phyloP scores from a whole-genome alignment of 2,888 invertebrate species.

The Acleris laterana region DNA sequence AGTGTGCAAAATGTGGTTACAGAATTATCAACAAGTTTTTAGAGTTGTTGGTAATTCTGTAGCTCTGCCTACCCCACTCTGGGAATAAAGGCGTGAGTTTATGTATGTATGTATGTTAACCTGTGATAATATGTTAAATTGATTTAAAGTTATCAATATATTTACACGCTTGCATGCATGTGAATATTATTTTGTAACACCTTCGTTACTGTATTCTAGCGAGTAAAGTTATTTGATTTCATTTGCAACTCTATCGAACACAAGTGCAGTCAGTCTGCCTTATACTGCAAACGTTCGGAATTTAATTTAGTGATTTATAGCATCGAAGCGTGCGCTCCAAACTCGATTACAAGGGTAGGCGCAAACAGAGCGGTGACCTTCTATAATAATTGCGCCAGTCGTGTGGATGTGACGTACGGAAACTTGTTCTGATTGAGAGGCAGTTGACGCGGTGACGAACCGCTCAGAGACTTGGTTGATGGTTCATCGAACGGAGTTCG shows the following conservation, averaged over 20 bases:
- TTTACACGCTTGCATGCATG: too few relatives aligned
- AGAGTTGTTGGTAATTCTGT: too few relatives aligned
- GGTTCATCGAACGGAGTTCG: constrained; percentile 17
- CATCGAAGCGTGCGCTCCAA: constrained; percentile 44
- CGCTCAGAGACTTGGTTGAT: constrained; percentile 21
- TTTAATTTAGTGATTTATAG: constrained; percentile 67
- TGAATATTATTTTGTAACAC: too few relatives aligned
- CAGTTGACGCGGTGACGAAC: constrained; percentile 42
- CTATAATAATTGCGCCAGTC: constrained; percentile 63
- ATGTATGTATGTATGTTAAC: too few relatives aligned
- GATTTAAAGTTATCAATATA: too few relatives aligned
- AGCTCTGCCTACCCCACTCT: too few relatives aligned
- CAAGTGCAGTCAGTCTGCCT: constrained; percentile 40
- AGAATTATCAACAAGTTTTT: too few relatives aligned
- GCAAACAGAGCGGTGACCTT: constrained; percentile 56
- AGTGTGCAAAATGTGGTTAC: too few relatives aligned
- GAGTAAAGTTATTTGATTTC: too few relatives aligned
- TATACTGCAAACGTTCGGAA: constrained; percentile 56
- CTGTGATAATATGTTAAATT: too few relatives aligned
- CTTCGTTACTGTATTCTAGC: too few relatives aligned
- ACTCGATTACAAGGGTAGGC: constrained; percentile 61
- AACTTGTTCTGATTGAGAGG: constrained; percentile 37
- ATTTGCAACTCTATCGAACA: constrained; percentile 8
- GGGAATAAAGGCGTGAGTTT: too few relatives aligned
- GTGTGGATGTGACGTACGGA: constrained; percentile 49